These are phyloP conservation scores for Glareola pratincola DNA, from an alignment of 2,113 vertebrate genomes.

Conservation along the genomic window DNA sequence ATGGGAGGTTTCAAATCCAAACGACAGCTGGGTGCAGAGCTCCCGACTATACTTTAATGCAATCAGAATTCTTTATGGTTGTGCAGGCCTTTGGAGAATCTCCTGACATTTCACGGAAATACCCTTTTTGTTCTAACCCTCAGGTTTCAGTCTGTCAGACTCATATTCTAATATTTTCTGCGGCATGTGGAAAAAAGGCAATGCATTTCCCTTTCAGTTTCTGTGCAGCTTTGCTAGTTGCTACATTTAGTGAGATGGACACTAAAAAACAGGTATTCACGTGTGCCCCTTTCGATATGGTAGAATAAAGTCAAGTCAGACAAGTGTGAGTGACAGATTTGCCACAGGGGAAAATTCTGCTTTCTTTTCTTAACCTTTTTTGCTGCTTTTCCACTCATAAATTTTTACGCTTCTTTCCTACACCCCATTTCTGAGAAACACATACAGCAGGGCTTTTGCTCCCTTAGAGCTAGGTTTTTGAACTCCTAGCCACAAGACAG, in stretches of 20 bases:
- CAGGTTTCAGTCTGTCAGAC: not conserved
- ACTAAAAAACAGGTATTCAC: not conserved
- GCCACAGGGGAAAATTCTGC: not conserved
- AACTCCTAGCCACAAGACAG: fast-evolving
- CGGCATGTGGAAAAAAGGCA: not conserved
- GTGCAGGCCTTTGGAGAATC: not conserved
- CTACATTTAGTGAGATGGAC: not conserved
- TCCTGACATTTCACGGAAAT: not conserved
- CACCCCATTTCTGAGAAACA: not conserved
- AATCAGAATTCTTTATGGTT: not conserved
- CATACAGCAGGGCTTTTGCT: not conserved
- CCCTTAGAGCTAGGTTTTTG: not conserved
- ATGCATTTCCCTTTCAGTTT: not conserved
- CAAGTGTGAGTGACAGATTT: not conserved
- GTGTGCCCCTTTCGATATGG: not conserved
- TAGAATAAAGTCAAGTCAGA: not conserved
- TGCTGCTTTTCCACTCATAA: not conserved
- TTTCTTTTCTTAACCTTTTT: not conserved
- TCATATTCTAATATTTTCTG: not conserved
- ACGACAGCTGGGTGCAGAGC: not conserved
- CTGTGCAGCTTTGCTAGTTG: not conserved
- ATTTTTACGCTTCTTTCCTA: not conserved
- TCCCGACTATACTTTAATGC: not conserved
- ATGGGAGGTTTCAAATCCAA: not conserved
- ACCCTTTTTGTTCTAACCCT: not conserved